These are phyloP conservation scores for Microcebus tavaratra DNA, from an alignment of 2,113 vertebrate species.

Conservation along the genomic window DNA sequence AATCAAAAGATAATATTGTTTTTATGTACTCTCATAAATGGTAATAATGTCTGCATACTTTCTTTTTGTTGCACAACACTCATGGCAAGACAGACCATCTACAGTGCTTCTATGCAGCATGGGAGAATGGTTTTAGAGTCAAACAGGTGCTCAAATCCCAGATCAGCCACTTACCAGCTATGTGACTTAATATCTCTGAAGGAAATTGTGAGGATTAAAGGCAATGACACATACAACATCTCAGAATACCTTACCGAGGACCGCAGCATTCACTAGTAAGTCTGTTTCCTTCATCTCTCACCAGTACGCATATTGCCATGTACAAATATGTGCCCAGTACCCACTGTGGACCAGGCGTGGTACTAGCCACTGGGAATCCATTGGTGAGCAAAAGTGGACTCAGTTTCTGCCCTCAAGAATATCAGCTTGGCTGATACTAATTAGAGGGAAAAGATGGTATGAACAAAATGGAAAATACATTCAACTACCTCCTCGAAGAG, in stretches of 20 bases:
- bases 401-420: neutral
- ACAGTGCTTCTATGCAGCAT: neutral
- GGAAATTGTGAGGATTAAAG: neutral
- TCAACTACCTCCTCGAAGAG: neutral
- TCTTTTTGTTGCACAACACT: neutral
- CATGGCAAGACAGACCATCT: neutral
- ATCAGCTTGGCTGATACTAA: neutral
- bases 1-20: neutral
- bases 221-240: fast-evolving
- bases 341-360: neutral
- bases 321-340: neutral
- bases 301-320: neutral
- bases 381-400: neutral
- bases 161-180: neutral
- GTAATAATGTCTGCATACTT: slow-evolving; percentile 10
- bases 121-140: neutral
- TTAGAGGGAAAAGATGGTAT: neutral
- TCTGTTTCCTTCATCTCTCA: neutral
- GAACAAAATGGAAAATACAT: neutral
- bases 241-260: fast-evolving
- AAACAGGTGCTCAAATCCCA: neutral
- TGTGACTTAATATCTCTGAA: neutral
- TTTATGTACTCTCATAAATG: neutral
- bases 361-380: neutral
- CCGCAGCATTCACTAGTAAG: fast-evolving